Evolutionary conservation across 2,888 invertebrate genomes (phyloP), one percentile per base, ranked within the genome.

Genomic region (Limnephilus lunatus): DNA sequence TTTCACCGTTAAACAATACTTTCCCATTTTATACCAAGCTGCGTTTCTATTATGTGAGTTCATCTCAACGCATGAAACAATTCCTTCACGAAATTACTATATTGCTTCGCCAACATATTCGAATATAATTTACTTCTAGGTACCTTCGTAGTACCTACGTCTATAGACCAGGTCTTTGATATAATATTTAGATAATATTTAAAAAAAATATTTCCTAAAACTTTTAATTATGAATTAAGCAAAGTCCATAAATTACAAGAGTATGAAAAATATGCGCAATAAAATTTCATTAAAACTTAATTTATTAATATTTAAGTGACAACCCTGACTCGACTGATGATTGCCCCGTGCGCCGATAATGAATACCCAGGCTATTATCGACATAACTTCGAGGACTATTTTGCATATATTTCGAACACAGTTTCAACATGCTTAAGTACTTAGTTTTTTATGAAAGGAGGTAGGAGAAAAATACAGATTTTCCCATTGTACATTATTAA

Each of bases 261-360:
- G 3, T 14, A 15, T 48, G 3, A 48, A 14, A 48, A 48, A 48
- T 2, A 12, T 44, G 1, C 44, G 2, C 12, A 12, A 44, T 11
- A 44, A 44, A 44, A 44, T 2, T 12, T 14, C 3, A 7, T 44
- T 44, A 44, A 39, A 9, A 39, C 39, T 4, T 31, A 5, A 81
- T 81, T 31, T 81, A 31, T 30, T 5, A 82, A 14, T 1, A 25
- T 81, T 81, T 35, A n/a, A 35, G 91, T 87, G 91, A 25, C 87
- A 91, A 81, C 91, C 91, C 91, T 91, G 91, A 2, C 19, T 35
- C 25, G 30, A 80, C 25, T 14, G 15, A n/a, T 85, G n/a, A 85
- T 85, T 39, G 89, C 15, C 39, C n/a, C 88, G 87, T 91, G 86
- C 87, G 85, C 68, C 80, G 85, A 89, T 90, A 92, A 92, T 85